Percentiles rank a stretch among this genome's conserved stretches.
Conservation (phyloP, 2,888 invertebrate species). For the Criorhina ranunculi region DNA sequence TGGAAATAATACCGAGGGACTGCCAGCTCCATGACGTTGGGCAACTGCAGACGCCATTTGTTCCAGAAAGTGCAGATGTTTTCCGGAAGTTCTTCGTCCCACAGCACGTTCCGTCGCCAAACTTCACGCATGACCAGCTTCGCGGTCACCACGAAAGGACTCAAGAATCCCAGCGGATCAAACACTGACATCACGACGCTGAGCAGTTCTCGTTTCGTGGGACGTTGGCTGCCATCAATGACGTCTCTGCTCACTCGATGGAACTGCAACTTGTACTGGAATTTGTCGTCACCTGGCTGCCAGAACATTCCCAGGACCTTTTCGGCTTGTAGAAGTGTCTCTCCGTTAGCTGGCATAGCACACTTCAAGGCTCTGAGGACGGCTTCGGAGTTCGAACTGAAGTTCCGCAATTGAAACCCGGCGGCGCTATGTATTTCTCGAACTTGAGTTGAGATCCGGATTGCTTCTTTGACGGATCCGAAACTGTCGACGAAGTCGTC, state of each 20-base stretch:
- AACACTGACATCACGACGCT: constrained; percentile 21
- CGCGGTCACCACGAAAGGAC: constrained; percentile 8
- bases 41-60: constrained; percentile 12
- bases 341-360: too few relatives aligned
- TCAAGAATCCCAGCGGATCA: constrained; percentile 23
- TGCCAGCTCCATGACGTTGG: constrained; percentile 3
- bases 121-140: constrained; percentile 50
- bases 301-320: background rate
- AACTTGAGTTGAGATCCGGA: too few relatives aligned
- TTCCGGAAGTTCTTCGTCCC: constrained; percentile 45
- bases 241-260: constrained; percentile 4
- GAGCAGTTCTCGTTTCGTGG: constrained; percentile 8
- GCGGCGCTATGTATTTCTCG: too few relatives aligned
- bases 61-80: constrained; percentile 26
- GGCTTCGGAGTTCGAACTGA: too few relatives aligned
- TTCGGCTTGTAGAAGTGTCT: too few relatives aligned
- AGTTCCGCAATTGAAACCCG: too few relatives aligned
- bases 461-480: too few relatives aligned
- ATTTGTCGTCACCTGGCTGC: constrained; percentile 2
- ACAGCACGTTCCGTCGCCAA: constrained; percentile 33
- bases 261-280: constrained; percentile 6
- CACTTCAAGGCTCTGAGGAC: too few relatives aligned
- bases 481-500: too few relatives aligned
- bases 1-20: constrained; percentile 18
- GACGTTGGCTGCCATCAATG: constrained; percentile 15